Evolutionary conservation across 2,797 vertebrate genomes (phyloP).

Genomic region (Nannoperca australis): DNA sequence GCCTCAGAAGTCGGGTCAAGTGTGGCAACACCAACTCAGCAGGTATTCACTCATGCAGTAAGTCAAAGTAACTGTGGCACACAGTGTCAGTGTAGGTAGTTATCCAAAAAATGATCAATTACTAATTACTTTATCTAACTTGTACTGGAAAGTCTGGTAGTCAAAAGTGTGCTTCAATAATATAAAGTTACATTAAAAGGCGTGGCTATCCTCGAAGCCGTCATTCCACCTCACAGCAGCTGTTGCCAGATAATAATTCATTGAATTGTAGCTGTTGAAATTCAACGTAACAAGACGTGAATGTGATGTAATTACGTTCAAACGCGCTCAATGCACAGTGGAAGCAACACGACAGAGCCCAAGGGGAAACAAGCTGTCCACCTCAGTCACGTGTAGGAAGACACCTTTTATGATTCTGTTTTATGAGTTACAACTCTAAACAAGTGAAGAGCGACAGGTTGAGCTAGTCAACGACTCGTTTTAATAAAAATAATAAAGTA

Average conservation of each 20-base stretch:
- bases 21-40: constrained; percentile 36
- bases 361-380: neutral
- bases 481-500: neutral
- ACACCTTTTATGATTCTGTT: neutral
- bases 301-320: neutral
- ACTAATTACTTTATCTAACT: neutral
- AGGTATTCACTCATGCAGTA: constrained; percentile 23
- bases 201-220: too few species aligned
- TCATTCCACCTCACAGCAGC: neutral
- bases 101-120: neutral
- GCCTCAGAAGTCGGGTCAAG: constrained; percentile 36
- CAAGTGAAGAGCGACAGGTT: neutral
- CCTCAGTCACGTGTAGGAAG: neutral
- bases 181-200: neutral
- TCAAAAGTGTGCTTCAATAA: neutral
- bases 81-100: neutral
- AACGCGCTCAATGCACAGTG: neutral
- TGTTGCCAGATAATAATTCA: constrained; percentile 16
- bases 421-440: neutral
- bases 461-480: neutral
- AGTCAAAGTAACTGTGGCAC: constrained; percentile 23
- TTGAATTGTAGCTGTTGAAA: neutral
- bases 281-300: neutral
- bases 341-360: neutral
- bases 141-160: neutral